Conservation (phyloP, 2,797 vertebrate species). For the Myotis pilosus region DNA sequence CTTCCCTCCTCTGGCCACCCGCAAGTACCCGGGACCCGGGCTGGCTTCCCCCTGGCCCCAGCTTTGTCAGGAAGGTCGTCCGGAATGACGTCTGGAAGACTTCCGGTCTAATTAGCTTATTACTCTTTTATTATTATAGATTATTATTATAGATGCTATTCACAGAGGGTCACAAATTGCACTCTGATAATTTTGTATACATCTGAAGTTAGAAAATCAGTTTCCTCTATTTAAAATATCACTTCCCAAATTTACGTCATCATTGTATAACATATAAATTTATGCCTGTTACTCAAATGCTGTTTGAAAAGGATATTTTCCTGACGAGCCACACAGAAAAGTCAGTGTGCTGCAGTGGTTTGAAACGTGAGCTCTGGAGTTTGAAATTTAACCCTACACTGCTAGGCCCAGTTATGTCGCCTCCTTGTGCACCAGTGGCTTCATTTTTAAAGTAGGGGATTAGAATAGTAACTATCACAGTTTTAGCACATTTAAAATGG, state of each 20-base stretch:
- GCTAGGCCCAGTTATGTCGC: not conserved
- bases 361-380: not conserved
- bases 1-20: too few relatives aligned
- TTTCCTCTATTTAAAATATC: not conserved
- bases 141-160: not conserved
- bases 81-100: too few relatives aligned
- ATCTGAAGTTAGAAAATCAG: not conserved
- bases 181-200: not conserved
- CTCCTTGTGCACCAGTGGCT: not conserved
- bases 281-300: not conserved
- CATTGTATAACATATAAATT: not conserved
- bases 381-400: too few relatives aligned
- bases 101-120: too few relatives aligned
- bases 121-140: too few relatives aligned
- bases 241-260: not conserved
- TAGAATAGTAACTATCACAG: not conserved
- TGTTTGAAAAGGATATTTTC: not conserved
- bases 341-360: accelerated
- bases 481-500: not conserved
- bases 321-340: accelerated
- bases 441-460: not conserved
- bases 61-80: too few relatives aligned
- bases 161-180: not conserved
- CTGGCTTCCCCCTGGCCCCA: too few relatives aligned
- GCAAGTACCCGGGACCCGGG: too few relatives aligned